Conservation (phyloP, 2,113 vertebrate species). For the Nycticryphes semicollaris region DNA sequence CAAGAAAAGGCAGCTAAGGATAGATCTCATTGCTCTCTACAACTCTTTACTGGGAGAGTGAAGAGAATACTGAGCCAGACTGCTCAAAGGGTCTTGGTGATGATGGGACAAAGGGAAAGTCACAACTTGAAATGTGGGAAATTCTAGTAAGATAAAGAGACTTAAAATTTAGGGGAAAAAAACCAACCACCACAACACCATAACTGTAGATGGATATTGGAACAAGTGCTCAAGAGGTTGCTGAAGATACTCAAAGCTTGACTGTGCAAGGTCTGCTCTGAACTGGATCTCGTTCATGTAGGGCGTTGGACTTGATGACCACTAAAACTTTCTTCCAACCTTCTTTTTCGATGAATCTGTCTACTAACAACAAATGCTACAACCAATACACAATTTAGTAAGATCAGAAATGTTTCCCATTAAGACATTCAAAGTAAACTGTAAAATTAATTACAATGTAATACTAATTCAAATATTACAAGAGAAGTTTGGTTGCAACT, state of each 20-base stretch:
- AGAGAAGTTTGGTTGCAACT: not conserved
- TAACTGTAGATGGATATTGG: not conserved
- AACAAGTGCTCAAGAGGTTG: not conserved
- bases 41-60: rapidly evolving
- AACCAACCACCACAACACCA: not conserved
- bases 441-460: not conserved
- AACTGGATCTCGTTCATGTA: not conserved
- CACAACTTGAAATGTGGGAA: not conserved
- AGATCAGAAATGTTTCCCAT: not conserved
- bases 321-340: not conserved
- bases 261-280: not conserved
- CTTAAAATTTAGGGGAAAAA: not conserved
- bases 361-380: not conserved
- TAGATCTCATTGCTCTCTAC: not conserved
- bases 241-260: not conserved
- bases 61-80: not conserved
- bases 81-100: not conserved
- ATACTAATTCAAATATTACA: not conserved
- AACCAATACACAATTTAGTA: not conserved
- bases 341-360: not conserved
- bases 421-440: not conserved
- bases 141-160: not conserved
- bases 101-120: not conserved
- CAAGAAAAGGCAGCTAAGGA: not conserved
- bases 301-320: rapidly evolving